Evolutionary conservation across 2,113 vertebrate genomes (phyloP), one percentile per base, ranked within the genome.

Genomic region (Melospiza melodia): DNA sequence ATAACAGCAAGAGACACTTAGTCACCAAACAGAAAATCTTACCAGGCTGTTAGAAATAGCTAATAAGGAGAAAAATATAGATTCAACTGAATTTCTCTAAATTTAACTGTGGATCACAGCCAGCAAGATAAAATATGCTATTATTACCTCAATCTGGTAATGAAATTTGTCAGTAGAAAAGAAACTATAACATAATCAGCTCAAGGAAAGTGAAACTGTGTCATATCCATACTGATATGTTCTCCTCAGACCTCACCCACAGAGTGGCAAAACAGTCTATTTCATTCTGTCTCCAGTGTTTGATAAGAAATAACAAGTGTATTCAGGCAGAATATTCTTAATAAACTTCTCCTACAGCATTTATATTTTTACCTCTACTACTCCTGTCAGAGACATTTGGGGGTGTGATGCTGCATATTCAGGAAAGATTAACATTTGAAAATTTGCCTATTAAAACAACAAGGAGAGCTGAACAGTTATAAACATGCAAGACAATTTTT

Each of bases 311-410:
- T 69, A 73, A 54, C 71, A 65, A 43, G 28, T 15, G 58, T 85
- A 85, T 76, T 68, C 62, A 83, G n/a, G 71, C 37, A 92, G 85
- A 88, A 49, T 69, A 86, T 80, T 79, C 89, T 79, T 51, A 92
- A 92, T 76, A 79, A 87, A 62, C 46, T 82, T 69, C 54, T 91
- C 54, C 78, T 69, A 76, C 55, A 66, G 46, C 9, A 0, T n/a
- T 85, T 61, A 11, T 62, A 77, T 90, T 94, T 96, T 90, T 87
- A 92, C 52, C 54, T 68, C 69, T 27, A 59, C 58, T 84, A 66
- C 75, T 95, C 82, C 85, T 85, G n/a, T 61, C 80, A 62, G 71
- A 90, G 75, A 91, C 54, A 54, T 76, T 49, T 93, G 67, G 44
- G 72, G 79, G 35, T 48, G 41, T 91, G 73, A 74, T 84, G 54